phyloP scores from a whole-genome alignment of 1,140 invertebrate species.

The Tribolium madens region DNA sequence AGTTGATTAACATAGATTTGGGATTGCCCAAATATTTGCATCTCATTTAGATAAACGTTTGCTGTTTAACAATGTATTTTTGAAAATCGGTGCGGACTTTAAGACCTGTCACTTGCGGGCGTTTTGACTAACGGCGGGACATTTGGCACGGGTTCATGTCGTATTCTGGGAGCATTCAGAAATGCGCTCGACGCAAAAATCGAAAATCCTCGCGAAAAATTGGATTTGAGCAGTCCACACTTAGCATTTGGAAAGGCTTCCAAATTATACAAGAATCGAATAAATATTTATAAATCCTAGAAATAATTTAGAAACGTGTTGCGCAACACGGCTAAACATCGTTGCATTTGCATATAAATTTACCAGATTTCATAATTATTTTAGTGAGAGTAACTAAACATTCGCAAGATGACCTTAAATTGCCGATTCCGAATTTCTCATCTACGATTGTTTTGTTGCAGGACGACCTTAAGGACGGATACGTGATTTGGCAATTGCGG shows the following conservation, averaged over 20 bases:
- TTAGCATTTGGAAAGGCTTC: slow-evolving; percentile 36
- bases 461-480: slow-evolving; percentile 14
- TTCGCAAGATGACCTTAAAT: slow-evolving; percentile 13
- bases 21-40: background rate
- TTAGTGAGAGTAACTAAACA: slow-evolving; percentile 35
- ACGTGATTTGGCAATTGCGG: background rate
- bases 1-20: too few relatives aligned
- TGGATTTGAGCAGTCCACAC: slow-evolving; percentile 8
- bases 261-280: slow-evolving; percentile 39
- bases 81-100: slow-evolving; percentile 1
- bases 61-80: slow-evolving; percentile 3
- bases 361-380: slow-evolving; percentile 39
- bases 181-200: slow-evolving; percentile 10
- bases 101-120: slow-evolving; percentile 13
- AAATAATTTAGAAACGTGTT: slow-evolving; percentile 39
- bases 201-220: background rate
- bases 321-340: slow-evolving; percentile 35
- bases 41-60: slow-evolving; percentile 7
- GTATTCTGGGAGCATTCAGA: slow-evolving; percentile 1
- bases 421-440: background rate
- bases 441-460: slow-evolving; percentile 14
- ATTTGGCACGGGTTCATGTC: slow-evolving; percentile 23
- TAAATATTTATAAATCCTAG: slow-evolving; percentile 39
- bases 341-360: slow-evolving; percentile 39
- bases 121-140: slow-evolving; percentile 20